phyloP scores from a whole-genome alignment of 2,888 invertebrate genomes.

The Callimorpha dominula region DNA sequence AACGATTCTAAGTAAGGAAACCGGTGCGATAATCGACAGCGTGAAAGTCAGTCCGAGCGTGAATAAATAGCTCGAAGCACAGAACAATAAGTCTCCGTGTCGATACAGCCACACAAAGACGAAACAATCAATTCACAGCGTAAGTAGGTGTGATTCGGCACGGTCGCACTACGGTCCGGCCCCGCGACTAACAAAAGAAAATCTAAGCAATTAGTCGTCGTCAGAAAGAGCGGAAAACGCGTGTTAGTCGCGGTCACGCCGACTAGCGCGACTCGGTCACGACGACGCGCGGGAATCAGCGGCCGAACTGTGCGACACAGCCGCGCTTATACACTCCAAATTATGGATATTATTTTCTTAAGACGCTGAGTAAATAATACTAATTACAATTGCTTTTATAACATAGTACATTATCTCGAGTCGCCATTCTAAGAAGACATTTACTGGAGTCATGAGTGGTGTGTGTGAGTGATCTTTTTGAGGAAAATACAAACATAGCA shows the following conservation, averaged over 20 bases:
- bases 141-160: slow-evolving; percentile 86
- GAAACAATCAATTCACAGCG: slow-evolving; percentile 86
- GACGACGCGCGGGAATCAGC: slow-evolving; percentile 56
- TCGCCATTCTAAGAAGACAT: background rate
- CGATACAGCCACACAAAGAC: slow-evolving; percentile 85
- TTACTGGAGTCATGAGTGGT: background rate
- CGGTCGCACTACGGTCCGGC: slow-evolving; percentile 80
- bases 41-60: slow-evolving; percentile 82
- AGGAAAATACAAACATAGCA: background rate
- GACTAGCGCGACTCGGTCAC: slow-evolving; percentile 71
- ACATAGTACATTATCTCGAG: too few species aligned
- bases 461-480: background rate
- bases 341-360: slow-evolving; percentile 1
- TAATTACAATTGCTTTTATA: too few species aligned
- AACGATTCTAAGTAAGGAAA: slow-evolving; percentile 73
- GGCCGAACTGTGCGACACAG: slow-evolving; percentile 40
- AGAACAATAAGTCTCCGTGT: slow-evolving; percentile 84
- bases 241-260: slow-evolving; percentile 84
- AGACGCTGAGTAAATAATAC: background rate
- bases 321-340: slow-evolving; percentile 43
- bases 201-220: slow-evolving; percentile 87
- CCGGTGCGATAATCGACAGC: slow-evolving; percentile 79
- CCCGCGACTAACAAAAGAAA: slow-evolving; percentile 86
- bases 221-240: slow-evolving; percentile 86
- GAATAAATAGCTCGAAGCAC: slow-evolving; percentile 78